A percentile compares a stretch with the other conserved stretches of the same genome.
Conservation (phyloP, 2,888 invertebrate genomes). For the Ophion slaviceki region DNA sequence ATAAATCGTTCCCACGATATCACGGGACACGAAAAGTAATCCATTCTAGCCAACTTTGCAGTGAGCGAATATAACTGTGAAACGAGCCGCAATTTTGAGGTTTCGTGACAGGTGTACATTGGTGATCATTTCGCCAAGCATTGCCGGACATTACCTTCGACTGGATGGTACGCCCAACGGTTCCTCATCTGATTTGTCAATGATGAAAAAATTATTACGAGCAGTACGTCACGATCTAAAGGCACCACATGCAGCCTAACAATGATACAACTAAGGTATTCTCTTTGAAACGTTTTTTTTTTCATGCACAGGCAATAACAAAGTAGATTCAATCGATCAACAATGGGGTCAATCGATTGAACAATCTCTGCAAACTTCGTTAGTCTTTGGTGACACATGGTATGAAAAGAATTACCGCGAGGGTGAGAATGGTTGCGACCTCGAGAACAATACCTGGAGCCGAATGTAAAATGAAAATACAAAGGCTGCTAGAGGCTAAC, state of each 20-base stretch:
- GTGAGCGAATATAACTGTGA: not conserved
- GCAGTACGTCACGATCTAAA: not conserved
- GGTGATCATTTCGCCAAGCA: not conserved
- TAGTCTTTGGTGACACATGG: not conserved
- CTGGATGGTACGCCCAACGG: not conserved
- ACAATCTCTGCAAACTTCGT: not conserved
- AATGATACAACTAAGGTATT: not conserved
- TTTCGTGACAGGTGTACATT: not conserved
- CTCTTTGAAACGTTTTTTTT: not conserved
- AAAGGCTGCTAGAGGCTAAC: not conserved
- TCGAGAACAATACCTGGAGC: not conserved
- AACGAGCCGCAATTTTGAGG: not conserved
- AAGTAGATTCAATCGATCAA: not conserved
- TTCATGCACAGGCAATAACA: not conserved
- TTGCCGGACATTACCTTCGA: not conserved
- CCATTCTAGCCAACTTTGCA: not conserved
- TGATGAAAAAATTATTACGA: not conserved
- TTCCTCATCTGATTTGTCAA: not conserved
- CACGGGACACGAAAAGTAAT: not conserved
- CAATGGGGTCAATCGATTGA: not conserved
- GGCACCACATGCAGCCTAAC: not conserved
- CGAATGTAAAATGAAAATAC: conserved; percentile 9
- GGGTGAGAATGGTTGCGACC: not conserved
- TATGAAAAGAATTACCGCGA: not conserved
- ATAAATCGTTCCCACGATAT: not conserved